Conservation (phyloP, 2,797 vertebrate genomes). For the Danio tinwini region DNA sequence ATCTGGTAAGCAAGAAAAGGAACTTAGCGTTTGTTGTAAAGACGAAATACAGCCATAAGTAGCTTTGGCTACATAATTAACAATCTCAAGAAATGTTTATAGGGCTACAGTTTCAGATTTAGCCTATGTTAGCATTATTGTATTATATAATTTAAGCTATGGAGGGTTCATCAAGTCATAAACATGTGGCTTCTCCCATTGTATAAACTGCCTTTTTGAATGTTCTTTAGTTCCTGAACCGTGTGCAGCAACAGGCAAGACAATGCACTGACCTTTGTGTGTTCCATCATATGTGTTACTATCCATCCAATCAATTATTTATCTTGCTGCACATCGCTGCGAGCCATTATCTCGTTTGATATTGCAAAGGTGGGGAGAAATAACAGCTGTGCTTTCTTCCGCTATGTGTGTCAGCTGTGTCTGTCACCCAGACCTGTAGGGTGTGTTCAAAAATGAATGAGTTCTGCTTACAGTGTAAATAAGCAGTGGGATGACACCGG, state of each 20-base stretch:
- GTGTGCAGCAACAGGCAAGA: slow-evolving; percentile 49
- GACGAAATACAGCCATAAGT: no score
- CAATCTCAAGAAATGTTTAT: no score
- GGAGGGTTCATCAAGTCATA: neutral
- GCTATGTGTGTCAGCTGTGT: slow-evolving; percentile 74
- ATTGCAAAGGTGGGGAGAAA: slow-evolving; percentile 70
- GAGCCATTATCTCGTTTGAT: slow-evolving; percentile 75
- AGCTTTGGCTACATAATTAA: no score
- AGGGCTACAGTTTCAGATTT: no score
- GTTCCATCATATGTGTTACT: slow-evolving; percentile 72
- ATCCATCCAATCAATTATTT: slow-evolving; percentile 77
- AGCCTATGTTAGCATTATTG: no score
- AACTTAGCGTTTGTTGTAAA: no score
- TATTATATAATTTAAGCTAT: neutral
- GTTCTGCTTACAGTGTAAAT: slow-evolving; percentile 79
- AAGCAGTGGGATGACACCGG: slow-evolving; percentile 75
- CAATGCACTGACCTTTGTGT: slow-evolving; percentile 73
- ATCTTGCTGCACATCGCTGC: slow-evolving; percentile 72
- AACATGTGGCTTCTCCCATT: neutral
- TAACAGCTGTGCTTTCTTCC: slow-evolving; percentile 68
- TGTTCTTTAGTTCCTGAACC: slow-evolving; percentile 21
- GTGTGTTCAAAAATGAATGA: slow-evolving; percentile 81
- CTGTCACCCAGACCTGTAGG: slow-evolving; percentile 79
- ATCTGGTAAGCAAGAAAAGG: no score
- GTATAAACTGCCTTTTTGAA: neutral